Conservation (phyloP, 2,888 invertebrate genomes). For the Arenicola marina region DNA sequence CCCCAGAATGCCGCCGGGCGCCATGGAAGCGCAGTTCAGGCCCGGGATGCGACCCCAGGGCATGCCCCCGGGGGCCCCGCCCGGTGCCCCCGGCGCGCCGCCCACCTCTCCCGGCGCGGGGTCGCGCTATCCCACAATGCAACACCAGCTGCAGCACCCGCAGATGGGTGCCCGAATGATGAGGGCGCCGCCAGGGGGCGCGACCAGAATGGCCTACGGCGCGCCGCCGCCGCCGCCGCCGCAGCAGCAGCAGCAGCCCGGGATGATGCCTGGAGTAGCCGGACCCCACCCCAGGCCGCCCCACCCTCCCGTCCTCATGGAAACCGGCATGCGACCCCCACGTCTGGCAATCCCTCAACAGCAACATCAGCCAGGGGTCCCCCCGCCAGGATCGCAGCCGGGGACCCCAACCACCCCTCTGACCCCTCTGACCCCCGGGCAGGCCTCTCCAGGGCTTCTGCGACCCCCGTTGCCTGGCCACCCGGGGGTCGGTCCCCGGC, state of each 20-base stretch:
- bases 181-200: background rate
- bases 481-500: background rate
- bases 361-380: background rate
- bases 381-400: background rate
- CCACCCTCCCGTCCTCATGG: background rate
- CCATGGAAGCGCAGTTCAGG: background rate
- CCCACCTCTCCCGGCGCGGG: background rate
- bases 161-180: background rate
- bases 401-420: background rate
- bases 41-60: background rate
- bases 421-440: background rate
- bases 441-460: background rate
- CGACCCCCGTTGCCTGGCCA: too few relatives aligned
- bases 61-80: background rate
- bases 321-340: background rate
- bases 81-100: background rate
- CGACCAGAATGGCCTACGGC: background rate
- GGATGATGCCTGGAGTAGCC: too few relatives aligned
- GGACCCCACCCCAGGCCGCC: too few relatives aligned
- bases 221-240: background rate
- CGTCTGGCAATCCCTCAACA: conserved; percentile 2
- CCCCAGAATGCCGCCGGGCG: background rate
- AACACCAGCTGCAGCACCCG: conserved; percentile 1
- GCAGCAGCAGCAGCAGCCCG: too few relatives aligned
- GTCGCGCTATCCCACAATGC: background rate